These are phyloP conservation scores for Glareola pratincola DNA, from an alignment of 2,113 vertebrate species.

Conservation along the genomic window DNA sequence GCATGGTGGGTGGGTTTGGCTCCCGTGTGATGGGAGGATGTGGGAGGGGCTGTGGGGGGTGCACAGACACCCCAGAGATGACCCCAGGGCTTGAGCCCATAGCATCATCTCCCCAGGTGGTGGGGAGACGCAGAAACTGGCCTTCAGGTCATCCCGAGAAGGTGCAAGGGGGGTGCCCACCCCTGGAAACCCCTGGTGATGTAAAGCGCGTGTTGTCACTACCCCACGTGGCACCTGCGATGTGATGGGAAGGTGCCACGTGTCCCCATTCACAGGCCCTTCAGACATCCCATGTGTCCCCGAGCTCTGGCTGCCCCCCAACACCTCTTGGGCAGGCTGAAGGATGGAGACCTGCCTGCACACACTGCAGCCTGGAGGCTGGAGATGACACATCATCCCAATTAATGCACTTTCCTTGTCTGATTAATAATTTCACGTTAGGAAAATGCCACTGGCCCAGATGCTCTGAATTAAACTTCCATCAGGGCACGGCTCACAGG, in stretches of 20 bases:
- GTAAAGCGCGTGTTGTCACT: not conserved
- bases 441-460: not conserved
- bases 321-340: accelerated
- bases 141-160: not conserved
- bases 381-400: not conserved
- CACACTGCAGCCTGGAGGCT: not conserved
- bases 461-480: not conserved
- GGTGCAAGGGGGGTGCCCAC: no score
- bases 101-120: not conserved
- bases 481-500: not conserved
- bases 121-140: not conserved
- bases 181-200: not conserved
- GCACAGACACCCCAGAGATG: not conserved
- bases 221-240: accelerated
- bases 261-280: accelerated
- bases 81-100: accelerated
- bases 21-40: not conserved
- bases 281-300: accelerated
- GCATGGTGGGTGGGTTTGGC: not conserved
- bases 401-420: slow-evolving; percentile 35
- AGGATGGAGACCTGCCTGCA: not conserved
- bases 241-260: not conserved
- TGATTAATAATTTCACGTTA: slow-evolving; percentile 12
- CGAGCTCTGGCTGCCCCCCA: accelerated
- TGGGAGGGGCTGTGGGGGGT: no score